These are phyloP conservation scores for Nasua narica DNA, from an alignment of 2,797 vertebrate genomes.

Conservation along the genomic window DNA sequence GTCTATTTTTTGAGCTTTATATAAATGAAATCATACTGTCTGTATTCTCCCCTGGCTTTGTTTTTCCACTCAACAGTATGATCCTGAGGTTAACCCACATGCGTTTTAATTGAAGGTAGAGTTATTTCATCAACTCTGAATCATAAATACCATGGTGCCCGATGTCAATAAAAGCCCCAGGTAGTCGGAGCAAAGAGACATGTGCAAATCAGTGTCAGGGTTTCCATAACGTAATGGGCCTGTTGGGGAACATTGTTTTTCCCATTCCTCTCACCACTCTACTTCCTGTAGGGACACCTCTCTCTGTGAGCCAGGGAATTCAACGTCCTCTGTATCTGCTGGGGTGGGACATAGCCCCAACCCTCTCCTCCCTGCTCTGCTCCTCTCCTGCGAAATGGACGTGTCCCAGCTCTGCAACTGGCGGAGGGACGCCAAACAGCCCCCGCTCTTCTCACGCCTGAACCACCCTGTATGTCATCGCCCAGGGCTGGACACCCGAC, in stretches of 20 bases:
- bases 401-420: not conserved
- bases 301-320: not conserved
- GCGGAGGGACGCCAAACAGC: not conserved
- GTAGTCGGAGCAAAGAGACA: constrained; percentile 48
- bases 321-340: not conserved
- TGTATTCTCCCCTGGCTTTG: not conserved
- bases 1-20: not conserved
- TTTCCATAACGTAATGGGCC: constrained; percentile 60
- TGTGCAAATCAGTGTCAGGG: constrained; percentile 50
- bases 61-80: not conserved
- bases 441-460: not conserved
- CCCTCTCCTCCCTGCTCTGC: not conserved
- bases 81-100: not conserved
- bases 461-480: not conserved
- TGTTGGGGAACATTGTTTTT: constrained; percentile 70
- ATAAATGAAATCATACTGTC: not conserved
- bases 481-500: not conserved
- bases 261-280: constrained; percentile 49
- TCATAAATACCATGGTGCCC: not conserved
- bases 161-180: constrained; percentile 29
- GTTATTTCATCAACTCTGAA: not conserved
- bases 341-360: not conserved
- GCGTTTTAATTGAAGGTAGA: not conserved
- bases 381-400: not conserved
- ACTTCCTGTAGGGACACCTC: constrained; percentile 42